Percentiles rank a stretch among this genome's conserved stretches.
Evolutionary conservation across 2,797 vertebrate genomes (phyloP).

Genomic region (Sebastes minor): DNA sequence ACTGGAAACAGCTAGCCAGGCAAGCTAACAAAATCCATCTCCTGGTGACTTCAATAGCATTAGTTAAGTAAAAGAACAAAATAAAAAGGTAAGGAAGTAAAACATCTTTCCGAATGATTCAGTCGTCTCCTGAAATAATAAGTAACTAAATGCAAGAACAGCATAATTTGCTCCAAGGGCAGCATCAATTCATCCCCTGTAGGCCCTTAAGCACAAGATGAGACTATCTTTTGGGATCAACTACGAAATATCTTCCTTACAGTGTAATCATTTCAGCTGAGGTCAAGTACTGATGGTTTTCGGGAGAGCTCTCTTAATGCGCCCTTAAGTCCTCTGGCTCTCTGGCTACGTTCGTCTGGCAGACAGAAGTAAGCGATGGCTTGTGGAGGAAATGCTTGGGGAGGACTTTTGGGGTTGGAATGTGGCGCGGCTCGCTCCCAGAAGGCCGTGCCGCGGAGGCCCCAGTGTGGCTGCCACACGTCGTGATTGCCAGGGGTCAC

Average conservation of each 20-base stretch:
- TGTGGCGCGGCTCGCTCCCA: slow-evolving; percentile 62
- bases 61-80: not conserved
- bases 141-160: slow-evolving; percentile 45
- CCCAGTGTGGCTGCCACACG: slow-evolving; percentile 75
- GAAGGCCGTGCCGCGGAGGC: slow-evolving; percentile 62
- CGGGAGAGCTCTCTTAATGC: slow-evolving; percentile 74
- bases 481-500: slow-evolving; percentile 76
- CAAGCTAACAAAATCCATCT: too few relatives aligned
- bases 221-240: slow-evolving; percentile 73
- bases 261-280: slow-evolving; percentile 72
- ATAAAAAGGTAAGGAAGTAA: slow-evolving; percentile 2
- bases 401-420: slow-evolving; percentile 70
- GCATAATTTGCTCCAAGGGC: slow-evolving; percentile 58
- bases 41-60: not conserved
- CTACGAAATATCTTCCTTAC: slow-evolving; percentile 73
- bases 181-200: slow-evolving; percentile 61
- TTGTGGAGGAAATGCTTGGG: slow-evolving; percentile 70
- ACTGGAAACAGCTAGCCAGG: not conserved
- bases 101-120: slow-evolving; percentile 10
- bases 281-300: slow-evolving; percentile 80
- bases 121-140: slow-evolving; percentile 40
- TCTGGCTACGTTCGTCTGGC: slow-evolving; percentile 70
- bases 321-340: slow-evolving; percentile 73
- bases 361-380: slow-evolving; percentile 70
- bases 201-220: slow-evolving; percentile 73